Base-by-base conservation (phyloP, 2,113 vertebrate genomes). In the Trogon surrucura region DNA sequence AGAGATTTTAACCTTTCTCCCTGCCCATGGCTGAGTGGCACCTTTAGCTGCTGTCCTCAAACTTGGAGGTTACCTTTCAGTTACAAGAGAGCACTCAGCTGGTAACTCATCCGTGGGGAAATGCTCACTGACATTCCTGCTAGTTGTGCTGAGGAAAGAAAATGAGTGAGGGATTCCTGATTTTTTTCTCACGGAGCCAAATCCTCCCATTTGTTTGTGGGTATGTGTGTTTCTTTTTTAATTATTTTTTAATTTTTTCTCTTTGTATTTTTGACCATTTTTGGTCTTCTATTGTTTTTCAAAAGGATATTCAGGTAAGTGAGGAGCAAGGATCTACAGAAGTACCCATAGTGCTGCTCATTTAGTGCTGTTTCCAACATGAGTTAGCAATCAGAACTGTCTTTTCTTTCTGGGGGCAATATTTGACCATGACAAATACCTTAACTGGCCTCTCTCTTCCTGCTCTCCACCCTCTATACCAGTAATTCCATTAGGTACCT, bases 401-500 rank as follows among this genome's bases (percentile, higher is more conserved):
- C 61, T 65, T 61, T 61, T 88, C 66, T 61, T 83, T 95, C 77
- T 81, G 69, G 65, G 26, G 54, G 48, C 48, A 81, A 92, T 72
- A 75, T 79, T 25, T 95, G 70, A 51, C 65, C 16, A 15, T 45
- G 32, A 60, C 14, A 81, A 89, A 79, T 45, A 69, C 72, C 65
- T 57, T 45, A 80, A 74, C 80, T 30, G 85, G 71, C 48, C 36
- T 83, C 34, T 57, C 22, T 56, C 80, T 95, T 83, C 77, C 78
- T 0, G 0, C 36, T 81, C 66, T 61, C 22, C 2, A 1, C 23
- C 5, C 29, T 32, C 25, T 10, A 30, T 4, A 0, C 19, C 56
- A n/a, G 34, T 96, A 95, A 96, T 95, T 93, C 84, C 41, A 87
- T 95, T 92, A 91, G 78, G 50, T 89, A 91, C 41, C 74, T 85